Conservation (phyloP, 2,113 vertebrate genomes). For the Triplophysa dalaica region DNA sequence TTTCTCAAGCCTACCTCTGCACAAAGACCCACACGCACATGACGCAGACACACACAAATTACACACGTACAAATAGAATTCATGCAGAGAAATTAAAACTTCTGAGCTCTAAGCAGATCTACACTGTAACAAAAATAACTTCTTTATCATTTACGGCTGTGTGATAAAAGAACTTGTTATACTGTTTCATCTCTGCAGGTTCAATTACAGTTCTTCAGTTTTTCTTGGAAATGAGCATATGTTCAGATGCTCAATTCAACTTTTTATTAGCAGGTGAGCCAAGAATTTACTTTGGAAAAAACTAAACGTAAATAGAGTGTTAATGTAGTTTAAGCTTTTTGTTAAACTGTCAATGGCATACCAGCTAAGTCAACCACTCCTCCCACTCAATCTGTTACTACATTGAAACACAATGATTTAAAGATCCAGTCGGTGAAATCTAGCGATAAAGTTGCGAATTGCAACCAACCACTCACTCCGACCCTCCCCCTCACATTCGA, state of each 20-base stretch:
- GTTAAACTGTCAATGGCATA: background rate
- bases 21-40: background rate
- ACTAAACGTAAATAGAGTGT: background rate
- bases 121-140: background rate
- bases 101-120: background rate
- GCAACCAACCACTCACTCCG: too few relatives aligned
- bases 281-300: background rate
- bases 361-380: background rate
- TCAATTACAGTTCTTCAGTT: background rate
- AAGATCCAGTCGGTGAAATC: background rate
- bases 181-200: background rate
- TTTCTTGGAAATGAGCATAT: background rate
- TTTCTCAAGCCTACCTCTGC: constrained; percentile 27
- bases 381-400: too few relatives aligned
- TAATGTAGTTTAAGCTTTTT: background rate
- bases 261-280: constrained; percentile 1
- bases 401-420: background rate
- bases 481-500: too few relatives aligned
- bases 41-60: constrained; percentile 13
- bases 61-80: constrained; percentile 13
- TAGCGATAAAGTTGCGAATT: too few relatives aligned
- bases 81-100: background rate
- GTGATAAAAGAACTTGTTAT: background rate
- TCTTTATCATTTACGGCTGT: constrained; percentile 10
- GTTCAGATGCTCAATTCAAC: background rate